Conservation (phyloP, 1,140 invertebrate species). For the Chymomyza costata region DNA sequence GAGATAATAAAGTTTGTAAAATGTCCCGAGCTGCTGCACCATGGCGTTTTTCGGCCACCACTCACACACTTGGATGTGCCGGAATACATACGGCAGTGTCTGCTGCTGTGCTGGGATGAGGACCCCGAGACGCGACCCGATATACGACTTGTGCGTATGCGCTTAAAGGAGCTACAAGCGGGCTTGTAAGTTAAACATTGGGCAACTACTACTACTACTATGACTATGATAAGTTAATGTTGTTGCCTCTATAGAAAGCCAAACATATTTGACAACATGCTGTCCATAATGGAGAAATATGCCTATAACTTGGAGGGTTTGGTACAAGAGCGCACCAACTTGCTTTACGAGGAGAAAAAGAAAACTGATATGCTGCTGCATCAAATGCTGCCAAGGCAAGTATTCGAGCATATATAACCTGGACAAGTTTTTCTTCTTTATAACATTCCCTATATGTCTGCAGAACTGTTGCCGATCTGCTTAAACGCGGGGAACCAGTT, state of each 20-base stretch:
- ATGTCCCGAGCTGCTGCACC: slow-evolving; percentile 86
- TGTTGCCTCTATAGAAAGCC: slow-evolving; percentile 82
- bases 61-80: slow-evolving; percentile 90
- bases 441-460: not conserved
- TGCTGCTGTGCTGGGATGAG: slow-evolving; percentile 90
- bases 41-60: slow-evolving; percentile 84
- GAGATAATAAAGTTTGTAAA: slow-evolving; percentile 94
- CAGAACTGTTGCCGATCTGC: slow-evolving; percentile 93
- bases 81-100: slow-evolving; percentile 91
- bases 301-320: slow-evolving; percentile 94
- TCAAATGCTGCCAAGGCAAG: slow-evolving; percentile 91
- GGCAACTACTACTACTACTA: not conserved
- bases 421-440: not conserved
- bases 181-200: slow-evolving; percentile 79
- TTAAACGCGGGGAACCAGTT: slow-evolving; percentile 89
- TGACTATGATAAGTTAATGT: not conserved
- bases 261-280: slow-evolving; percentile 96
- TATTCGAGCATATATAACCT: not conserved
- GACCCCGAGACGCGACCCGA: slow-evolving; percentile 90
- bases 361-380: slow-evolving; percentile 94
- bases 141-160: slow-evolving; percentile 83
- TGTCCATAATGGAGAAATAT: slow-evolving; percentile 95
- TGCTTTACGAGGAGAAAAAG: slow-evolving; percentile 93
- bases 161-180: slow-evolving; percentile 86
- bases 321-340: slow-evolving; percentile 90